Evolutionary conservation across 2,888 invertebrate genomes (phyloP), one percentile per base, ranked within the genome.

Genomic region (Megamerina dolium): DNA sequence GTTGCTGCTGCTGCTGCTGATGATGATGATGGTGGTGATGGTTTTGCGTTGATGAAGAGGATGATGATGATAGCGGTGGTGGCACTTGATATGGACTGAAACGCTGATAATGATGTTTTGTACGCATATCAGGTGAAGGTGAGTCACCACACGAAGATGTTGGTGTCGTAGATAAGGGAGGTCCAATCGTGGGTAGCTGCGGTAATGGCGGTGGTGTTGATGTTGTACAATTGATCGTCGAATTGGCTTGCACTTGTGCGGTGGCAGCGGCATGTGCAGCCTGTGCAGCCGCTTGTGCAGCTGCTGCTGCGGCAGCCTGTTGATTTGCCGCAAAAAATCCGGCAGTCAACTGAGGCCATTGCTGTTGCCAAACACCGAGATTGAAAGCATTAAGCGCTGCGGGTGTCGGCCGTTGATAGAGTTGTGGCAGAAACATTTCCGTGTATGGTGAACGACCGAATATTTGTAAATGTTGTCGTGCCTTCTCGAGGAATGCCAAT

Each of bases 331-430:
- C 70, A 43, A 72, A 46, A 45, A 72, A 72, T 17, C 72, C 72
- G 13, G 72, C 71, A 5, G 71, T 69, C n/a, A 72, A 43, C 46
- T 72, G 73, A 1, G 72, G 72, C 73, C 73, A 72, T 50, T 72
- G 72, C 26, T 72, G 72, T 48, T 72, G 72, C 73, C 73, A 72
- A 55, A 72, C 64, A 41, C 73, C 73, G 30, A 72, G 58, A 52
- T 72, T 72, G 38, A 72, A 62, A 37, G 73, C 72, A 52, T 67
- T 66, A 30, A 73, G 53, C 18, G 66, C 66, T 1, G 53, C 46
- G n/a, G 59, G 37, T 5, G 60, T 53, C 34, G 66, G 65, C 31
- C 72, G 64, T 50, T 73, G 72, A 54, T 72, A 72, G 53, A 72
- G 58, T 53, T 72, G 72, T n/a, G 72, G 72, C 58, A 73, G 57